Base-by-base conservation (phyloP, 2,113 vertebrate species). In the Channa maculata region DNA sequence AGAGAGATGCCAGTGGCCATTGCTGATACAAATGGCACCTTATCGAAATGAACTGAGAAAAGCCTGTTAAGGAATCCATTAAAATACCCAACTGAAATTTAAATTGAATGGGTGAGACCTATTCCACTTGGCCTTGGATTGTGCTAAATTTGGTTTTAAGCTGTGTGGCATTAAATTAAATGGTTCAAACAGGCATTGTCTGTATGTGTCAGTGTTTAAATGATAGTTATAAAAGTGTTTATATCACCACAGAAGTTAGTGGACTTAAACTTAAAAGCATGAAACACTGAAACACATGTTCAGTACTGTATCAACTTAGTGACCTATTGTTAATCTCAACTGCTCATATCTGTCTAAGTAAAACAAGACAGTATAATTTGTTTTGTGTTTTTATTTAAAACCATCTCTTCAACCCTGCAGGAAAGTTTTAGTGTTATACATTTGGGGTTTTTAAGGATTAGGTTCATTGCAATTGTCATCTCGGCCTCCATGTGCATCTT, bases 361-460 rank as follows among this genome's bases (percentile, higher is more conserved):
- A 53, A 41, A 49, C 34, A 58, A 41, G 6, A 15, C 8, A 13
- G 24, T 8, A 33, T 74, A 2, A 52, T 55, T 71, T 65, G 39
- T 49, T 59, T 14, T 52, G 5, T 33, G 43, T 60, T 66, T 50
- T 41, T 63, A 24, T 52, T 57, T 7, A 48, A 77, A 39, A 45
- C 34, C 6, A 34, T 44, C 14, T 53, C 11, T 80, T 41, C 50
- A 39, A 3, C 15, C 34, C n/a, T 50, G 44, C 38, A 14, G 45
- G 39, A 6, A 53, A 14, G 12, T 50, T 65, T 72, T 39, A 66
- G 9, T 45, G 14, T 67, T 4, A 3, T 12, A 65, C 11, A 66
- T 49, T 46, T 79, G 55, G 58, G 71, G 57, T 59, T 86, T 78
- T 59, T 8, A 57, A 52, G 41, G 69, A 57, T 71, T 79, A 8